Evolutionary conservation across 64 coral and sea anemone species (phyloP).

Genomic region (Orbicella faveolata): DNA sequence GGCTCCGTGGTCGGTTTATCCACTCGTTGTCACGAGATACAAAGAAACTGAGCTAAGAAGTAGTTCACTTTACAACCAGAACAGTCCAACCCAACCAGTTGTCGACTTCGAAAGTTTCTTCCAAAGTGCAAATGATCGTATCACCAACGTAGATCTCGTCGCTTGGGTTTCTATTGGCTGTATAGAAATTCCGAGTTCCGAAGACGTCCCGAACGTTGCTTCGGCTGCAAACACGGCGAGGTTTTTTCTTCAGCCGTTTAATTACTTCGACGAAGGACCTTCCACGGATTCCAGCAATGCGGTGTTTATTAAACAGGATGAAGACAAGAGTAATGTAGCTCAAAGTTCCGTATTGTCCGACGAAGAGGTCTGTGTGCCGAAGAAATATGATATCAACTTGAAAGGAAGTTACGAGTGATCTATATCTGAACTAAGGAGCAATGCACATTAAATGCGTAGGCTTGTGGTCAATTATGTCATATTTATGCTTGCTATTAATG

Average conservation of each 20-base stretch:
- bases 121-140: background rate
- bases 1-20: constrained; percentile 28
- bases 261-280: constrained; percentile 47
- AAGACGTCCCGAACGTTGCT: constrained; percentile 30
- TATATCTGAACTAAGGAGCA: no score
- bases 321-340: background rate
- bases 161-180: constrained; percentile 35
- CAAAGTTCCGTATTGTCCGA: background rate
- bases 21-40: constrained; percentile 25
- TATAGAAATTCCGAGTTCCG: constrained; percentile 30
- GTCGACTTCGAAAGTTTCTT: constrained; percentile 50
- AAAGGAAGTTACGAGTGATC: background rate
- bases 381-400: constrained; percentile 16
- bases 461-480: no score
- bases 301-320: background rate
- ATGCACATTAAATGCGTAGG: no score
- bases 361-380: background rate
- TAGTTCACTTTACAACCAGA: constrained; percentile 62
- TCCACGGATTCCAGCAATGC: constrained; percentile 23
- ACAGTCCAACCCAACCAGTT: constrained; percentile 15
- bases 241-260: constrained; percentile 52
- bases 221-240: constrained; percentile 28
- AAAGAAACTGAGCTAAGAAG: constrained; percentile 37
- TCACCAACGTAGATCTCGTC: constrained; percentile 16
- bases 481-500: no score